Conservation (phyloP, 2,797 vertebrate genomes). For the Vespertilio murinus region DNA sequence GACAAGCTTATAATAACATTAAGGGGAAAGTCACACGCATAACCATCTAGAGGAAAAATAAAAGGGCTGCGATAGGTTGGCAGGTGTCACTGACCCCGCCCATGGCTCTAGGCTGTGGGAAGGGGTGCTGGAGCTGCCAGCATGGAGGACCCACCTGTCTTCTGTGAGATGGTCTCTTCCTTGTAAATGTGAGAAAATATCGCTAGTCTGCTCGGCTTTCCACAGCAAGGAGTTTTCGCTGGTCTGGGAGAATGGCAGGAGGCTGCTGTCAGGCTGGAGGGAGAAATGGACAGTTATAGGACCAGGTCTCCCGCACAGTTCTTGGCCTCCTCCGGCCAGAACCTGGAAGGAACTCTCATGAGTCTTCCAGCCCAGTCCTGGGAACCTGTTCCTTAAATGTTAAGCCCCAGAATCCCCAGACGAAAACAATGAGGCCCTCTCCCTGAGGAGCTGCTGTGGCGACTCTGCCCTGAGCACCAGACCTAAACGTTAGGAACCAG, state of each 20-base stretch:
- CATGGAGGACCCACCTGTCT: conserved; percentile 30
- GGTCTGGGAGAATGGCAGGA: neutral
- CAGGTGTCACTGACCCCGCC: neutral
- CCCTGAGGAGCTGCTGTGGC: neutral
- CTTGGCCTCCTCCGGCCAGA: neutral
- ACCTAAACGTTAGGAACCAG: neutral
- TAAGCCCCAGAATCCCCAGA: neutral
- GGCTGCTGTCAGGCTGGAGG: conserved; percentile 51
- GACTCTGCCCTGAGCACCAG: neutral
- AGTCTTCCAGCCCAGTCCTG: neutral
- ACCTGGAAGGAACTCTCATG: neutral
- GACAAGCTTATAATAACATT: neutral
- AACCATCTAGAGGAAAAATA: neutral
- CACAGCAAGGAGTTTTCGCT: conserved; percentile 18
- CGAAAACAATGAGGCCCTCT: neutral
- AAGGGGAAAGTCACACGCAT: neutral
- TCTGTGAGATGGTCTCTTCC: neutral
- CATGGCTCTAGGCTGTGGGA: neutral
- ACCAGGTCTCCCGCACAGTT: neutral
- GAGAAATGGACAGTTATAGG: neutral
- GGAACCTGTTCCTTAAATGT: neutral
- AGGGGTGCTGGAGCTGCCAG: neutral
- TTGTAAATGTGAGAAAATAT: neutral
- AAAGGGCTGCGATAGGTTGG: neutral
- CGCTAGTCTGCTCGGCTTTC: neutral